These are phyloP conservation scores for Drosophila pachea DNA, from an alignment of 1,140 invertebrate species.

Conservation along the genomic window DNA sequence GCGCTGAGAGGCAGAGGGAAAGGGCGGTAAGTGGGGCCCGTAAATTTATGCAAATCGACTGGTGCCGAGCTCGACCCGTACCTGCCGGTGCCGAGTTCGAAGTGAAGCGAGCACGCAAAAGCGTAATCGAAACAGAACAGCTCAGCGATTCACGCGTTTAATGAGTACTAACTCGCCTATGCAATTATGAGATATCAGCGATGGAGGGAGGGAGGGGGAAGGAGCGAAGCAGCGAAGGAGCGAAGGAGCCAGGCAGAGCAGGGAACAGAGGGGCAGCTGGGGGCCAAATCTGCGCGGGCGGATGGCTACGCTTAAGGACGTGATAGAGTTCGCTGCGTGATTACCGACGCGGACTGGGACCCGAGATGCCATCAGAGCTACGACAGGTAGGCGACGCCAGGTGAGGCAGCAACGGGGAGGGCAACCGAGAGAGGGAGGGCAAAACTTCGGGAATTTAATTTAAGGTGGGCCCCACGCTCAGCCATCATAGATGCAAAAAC, in stretches of 20 bases:
- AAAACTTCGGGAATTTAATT: neutral
- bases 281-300: neutral
- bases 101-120: slow-evolving; percentile 63
- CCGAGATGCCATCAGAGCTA: slow-evolving; percentile 21
- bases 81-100: slow-evolving; percentile 51
- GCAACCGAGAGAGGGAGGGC: neutral
- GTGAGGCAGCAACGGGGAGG: neutral
- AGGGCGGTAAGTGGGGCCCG: slow-evolving; percentile 15
- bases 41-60: slow-evolving; percentile 74
- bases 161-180: slow-evolving; percentile 74
- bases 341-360: slow-evolving; percentile 41
- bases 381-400: neutral
- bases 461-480: no score
- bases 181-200: slow-evolving; percentile 69
- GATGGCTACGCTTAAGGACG: slow-evolving; percentile 10
- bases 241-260: neutral
- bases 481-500: no score
- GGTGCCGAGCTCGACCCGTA: slow-evolving; percentile 18
- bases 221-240: neutral
- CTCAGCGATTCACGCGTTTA: slow-evolving; percentile 70
- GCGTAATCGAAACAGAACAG: slow-evolving; percentile 46
- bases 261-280: neutral
- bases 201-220: neutral
- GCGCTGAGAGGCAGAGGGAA: slow-evolving; percentile 24
- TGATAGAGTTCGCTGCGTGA: slow-evolving; percentile 45